Evolutionary conservation across 2,888 invertebrate genomes (phyloP).

Genomic region (Podotricha telesiphe): DNA sequence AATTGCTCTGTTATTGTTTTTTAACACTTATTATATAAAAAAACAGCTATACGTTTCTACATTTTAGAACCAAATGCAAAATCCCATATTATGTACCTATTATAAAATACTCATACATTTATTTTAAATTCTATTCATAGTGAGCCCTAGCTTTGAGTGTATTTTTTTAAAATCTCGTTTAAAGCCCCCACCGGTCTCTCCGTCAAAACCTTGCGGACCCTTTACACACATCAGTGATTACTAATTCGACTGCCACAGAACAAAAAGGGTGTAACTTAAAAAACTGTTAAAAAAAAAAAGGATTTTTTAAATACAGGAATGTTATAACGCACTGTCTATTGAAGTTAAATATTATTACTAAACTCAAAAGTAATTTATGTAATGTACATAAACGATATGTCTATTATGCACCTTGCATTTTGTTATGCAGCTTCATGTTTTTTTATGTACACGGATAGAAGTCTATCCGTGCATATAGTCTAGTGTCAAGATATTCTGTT

Average conservation of each 20-base stretch:
- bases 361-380: neutral
- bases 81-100: slow-evolving; percentile 15
- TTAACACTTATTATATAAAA: too few species aligned
- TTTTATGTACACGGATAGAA: too few species aligned
- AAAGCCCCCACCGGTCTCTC: slow-evolving; percentile 59
- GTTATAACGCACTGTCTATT: neutral
- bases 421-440: too few species aligned
- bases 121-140: slow-evolving; percentile 35
- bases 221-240: slow-evolving; percentile 77
- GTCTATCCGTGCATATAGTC: too few species aligned
- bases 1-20: too few species aligned
- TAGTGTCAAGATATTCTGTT: too few species aligned
- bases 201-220: slow-evolving; percentile 59
- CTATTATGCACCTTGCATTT: too few species aligned
- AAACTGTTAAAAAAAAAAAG: slow-evolving; percentile 6
- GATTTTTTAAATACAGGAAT: neutral
- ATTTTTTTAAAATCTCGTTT: slow-evolving; percentile 62
- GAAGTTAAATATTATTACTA: neutral
- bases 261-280: slow-evolving; percentile 63
- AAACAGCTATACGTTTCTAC: neutral
- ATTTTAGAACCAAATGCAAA: neutral
- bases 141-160: slow-evolving; percentile 25
- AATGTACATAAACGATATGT: too few species aligned
- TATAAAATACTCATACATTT: slow-evolving; percentile 26
- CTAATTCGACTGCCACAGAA: slow-evolving; percentile 64